Percentiles rank a stretch among this genome's conserved stretches.
Conservation (phyloP, 2,797 vertebrate genomes). For the Alosa sapidissima region DNA sequence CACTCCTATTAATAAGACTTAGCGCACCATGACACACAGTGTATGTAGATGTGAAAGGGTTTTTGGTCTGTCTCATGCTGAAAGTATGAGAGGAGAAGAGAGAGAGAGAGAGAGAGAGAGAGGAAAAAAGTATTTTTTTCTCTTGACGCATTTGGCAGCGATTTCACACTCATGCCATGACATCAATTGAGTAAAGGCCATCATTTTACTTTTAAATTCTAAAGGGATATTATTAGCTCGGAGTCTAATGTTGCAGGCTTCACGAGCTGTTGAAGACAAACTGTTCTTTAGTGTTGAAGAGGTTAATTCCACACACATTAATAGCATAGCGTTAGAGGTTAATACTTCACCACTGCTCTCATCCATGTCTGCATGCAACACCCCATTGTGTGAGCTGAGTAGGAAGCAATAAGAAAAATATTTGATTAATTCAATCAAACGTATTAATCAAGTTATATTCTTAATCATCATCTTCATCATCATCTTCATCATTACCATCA, state of each 20-base stretch:
- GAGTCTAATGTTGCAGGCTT: background rate
- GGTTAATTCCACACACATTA: background rate
- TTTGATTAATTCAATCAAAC: background rate
- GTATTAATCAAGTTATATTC: background rate
- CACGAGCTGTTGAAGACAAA: background rate
- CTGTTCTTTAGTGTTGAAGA: background rate
- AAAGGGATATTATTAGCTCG: constrained; percentile 1
- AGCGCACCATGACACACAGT: background rate
- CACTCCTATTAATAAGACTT: background rate
- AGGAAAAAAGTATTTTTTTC: background rate
- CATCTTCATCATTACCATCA: background rate
- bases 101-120: background rate
- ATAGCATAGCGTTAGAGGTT: background rate
- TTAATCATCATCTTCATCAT: background rate
- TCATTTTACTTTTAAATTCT: background rate
- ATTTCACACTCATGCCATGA: background rate
- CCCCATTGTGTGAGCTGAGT: background rate
- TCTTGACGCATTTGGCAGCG: constrained; percentile 8
- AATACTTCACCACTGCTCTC: background rate
- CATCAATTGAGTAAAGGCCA: background rate
- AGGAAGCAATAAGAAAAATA: background rate
- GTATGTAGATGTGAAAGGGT: background rate
- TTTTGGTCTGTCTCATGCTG: constrained; percentile 13
- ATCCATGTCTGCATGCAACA: background rate
- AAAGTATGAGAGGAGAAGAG: background rate